These are phyloP conservation scores for Gasteruption jaculator DNA, from an alignment of 2,888 invertebrate genomes.

Conservation along the genomic window DNA sequence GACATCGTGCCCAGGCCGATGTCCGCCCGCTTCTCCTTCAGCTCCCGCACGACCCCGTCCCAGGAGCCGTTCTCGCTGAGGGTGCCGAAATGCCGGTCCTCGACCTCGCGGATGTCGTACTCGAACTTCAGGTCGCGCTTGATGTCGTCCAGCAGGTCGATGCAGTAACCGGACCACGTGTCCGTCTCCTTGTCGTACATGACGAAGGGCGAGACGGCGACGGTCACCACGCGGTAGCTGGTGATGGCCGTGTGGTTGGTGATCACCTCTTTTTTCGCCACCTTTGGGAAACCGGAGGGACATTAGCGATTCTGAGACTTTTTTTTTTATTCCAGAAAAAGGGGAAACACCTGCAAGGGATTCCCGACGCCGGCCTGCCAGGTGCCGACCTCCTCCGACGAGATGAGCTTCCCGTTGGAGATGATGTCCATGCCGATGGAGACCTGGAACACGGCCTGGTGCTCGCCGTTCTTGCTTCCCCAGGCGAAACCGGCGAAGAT, in stretches of 20 bases:
- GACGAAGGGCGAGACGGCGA: slow-evolving; percentile 82
- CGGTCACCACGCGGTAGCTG: slow-evolving; percentile 82
- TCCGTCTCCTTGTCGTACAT: slow-evolving; percentile 61
- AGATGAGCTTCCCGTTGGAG: slow-evolving; percentile 68
- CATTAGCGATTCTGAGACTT: too few relatives aligned
- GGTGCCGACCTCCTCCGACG: slow-evolving; percentile 66
- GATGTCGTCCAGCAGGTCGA: slow-evolving; percentile 88
- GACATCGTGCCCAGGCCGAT: slow-evolving; percentile 91
- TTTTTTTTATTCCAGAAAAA: too few relatives aligned
- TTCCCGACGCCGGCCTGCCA: slow-evolving; percentile 76
- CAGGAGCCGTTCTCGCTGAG: slow-evolving; percentile 84
- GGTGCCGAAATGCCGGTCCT: slow-evolving; percentile 81
- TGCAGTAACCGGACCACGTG: slow-evolving; percentile 76
- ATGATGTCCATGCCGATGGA: slow-evolving; percentile 56
- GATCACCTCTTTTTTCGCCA: slow-evolving; percentile 49
- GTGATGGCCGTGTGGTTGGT: slow-evolving; percentile 74
- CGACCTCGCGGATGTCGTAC: slow-evolving; percentile 78
- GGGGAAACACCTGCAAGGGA: slow-evolving; percentile 54
- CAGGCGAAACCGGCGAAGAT: slow-evolving; percentile 37
- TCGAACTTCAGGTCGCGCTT: slow-evolving; percentile 67
- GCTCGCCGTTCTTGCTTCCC: slow-evolving; percentile 39
- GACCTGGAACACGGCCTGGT: slow-evolving; percentile 37
- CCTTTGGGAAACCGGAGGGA: too few relatives aligned
- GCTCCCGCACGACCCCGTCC: slow-evolving; percentile 79
- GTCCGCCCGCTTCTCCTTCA: slow-evolving; percentile 84